Evolutionary conservation across 1,140 invertebrate genomes (phyloP), one percentile per base, ranked within the genome.

Genomic region (Bombus superbus): DNA sequence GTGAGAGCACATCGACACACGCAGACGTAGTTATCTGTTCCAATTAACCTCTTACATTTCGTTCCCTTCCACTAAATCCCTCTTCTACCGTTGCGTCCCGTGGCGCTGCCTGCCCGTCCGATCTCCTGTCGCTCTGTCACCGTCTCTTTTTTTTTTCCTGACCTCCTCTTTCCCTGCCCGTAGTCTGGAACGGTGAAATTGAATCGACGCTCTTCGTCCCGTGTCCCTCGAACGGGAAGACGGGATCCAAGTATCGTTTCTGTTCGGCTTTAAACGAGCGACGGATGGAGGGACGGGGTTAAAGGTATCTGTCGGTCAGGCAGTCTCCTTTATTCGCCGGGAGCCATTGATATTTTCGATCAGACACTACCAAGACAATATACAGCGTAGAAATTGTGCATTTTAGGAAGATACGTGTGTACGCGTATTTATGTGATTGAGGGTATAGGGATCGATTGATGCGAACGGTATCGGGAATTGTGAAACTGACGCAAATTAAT

Each of bases 31-130:
- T 91, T 92, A 93, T 91, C 89, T 88, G 89, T 92, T 91, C 91
- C 91, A 92, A 92, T 92, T 92, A 92, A 92, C 91, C 91, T 90
- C 91, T 92, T 92, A 92, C 88, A 88, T 91, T 91, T 91, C 88
- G 82, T 91, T 89, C 88, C 82, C 81, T 85, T 85, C 85, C 53
- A 74, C 77, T 87, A 81, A 83, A 84, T 84, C 80, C 72, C 85
- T 79, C 69, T 86, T 86, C 44, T 81, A 71, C 57, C 40, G 38
- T 75, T 69, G 71, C 22, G 35, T 66, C 47, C 69, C 57, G 44
- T 38, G 42, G n/a, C 57, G 66, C 44, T 59, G 22, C 71, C 28
- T 22, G 13, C 44, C 22, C 18, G 32, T 62, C n/a, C 47, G 32
- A 57, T 83, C 53, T 86, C 44, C 59, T 18, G 25, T 47, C 79